Percentiles rank a stretch among this genome's conserved stretches.
These are phyloP conservation scores for Cistogaster globosa DNA, from an alignment of 2,888 invertebrate genomes.

Conservation along the genomic window DNA sequence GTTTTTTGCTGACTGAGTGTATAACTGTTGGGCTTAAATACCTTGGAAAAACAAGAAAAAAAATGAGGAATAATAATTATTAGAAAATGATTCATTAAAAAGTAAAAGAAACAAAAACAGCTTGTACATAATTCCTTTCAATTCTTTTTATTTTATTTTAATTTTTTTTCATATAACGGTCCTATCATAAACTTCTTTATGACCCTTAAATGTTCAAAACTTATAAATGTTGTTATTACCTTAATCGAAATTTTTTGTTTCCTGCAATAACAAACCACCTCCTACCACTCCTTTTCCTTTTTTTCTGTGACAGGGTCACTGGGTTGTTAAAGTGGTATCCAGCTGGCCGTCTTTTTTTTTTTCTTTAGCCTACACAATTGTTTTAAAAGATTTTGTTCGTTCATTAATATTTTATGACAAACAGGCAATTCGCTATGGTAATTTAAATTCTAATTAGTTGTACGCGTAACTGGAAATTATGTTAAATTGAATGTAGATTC, in stretches of 20 bases:
- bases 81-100: slow-evolving; percentile 29
- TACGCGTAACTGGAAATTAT: slow-evolving; percentile 68
- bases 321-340: slow-evolving; percentile 24
- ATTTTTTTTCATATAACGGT: slow-evolving; percentile 11
- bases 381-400: slow-evolving; percentile 36
- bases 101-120: slow-evolving; percentile 16
- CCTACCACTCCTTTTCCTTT: not conserved
- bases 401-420: slow-evolving; percentile 68
- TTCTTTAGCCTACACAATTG: not conserved
- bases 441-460: slow-evolving; percentile 69
- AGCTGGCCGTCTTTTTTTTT: too few relatives aligned
- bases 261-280: slow-evolving; percentile 29
- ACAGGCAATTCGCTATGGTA: slow-evolving; percentile 65
- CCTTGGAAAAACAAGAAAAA: slow-evolving; percentile 8
- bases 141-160: slow-evolving; percentile 23
- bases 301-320: slow-evolving; percentile 16
- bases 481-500: slow-evolving; percentile 62
- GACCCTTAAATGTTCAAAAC: slow-evolving; percentile 65
- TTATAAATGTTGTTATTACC: slow-evolving; percentile 68
- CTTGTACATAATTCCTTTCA: slow-evolving; percentile 42
- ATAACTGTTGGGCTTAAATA: slow-evolving; percentile 46
- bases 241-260: slow-evolving; percentile 61
- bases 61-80: slow-evolving; percentile 47
- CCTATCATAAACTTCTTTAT: slow-evolving; percentile 65
- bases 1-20: slow-evolving; percentile 4